Evolutionary conservation across 2,888 invertebrate species (phyloP).

Genomic region (Platycnemis pennipes): DNA sequence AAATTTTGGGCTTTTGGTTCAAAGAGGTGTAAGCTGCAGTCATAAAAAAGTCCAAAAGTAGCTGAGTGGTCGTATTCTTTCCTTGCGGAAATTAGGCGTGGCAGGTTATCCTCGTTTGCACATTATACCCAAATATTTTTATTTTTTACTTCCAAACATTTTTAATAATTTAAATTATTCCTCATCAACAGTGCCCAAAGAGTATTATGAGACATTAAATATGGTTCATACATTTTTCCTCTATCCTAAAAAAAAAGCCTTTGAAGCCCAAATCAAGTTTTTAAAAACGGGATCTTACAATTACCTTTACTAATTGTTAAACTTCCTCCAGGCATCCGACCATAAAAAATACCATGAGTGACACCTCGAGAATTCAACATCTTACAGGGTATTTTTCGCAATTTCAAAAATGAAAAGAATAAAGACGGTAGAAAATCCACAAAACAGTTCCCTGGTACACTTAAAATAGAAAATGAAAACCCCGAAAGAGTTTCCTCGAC

Average conservation of each 20-base stretch:
- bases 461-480: conserved; percentile 31
- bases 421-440: neutral
- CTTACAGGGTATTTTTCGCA: neutral
- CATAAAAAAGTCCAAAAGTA: too few species aligned
- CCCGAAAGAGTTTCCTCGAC: neutral
- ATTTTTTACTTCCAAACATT: neutral
- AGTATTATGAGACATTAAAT: neutral
- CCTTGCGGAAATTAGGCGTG: neutral
- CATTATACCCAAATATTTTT: neutral
- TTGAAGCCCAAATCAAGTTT: neutral
- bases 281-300: neutral
- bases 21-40: too few species aligned
- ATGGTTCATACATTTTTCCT: neutral
- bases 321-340: neutral
- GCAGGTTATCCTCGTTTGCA: neutral
- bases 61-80: too few species aligned
- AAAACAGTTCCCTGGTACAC: neutral
- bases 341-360: neutral
- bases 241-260: neutral
- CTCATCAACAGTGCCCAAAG: neutral
- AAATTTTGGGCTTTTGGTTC: too few species aligned
- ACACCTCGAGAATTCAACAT: neutral
- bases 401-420: neutral
- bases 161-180: neutral
- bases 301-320: neutral